A percentile compares a stretch with the other conserved stretches of the same genome.
Conservation (phyloP, 1,140 invertebrate species). For the Lanistes nyassanus region DNA sequence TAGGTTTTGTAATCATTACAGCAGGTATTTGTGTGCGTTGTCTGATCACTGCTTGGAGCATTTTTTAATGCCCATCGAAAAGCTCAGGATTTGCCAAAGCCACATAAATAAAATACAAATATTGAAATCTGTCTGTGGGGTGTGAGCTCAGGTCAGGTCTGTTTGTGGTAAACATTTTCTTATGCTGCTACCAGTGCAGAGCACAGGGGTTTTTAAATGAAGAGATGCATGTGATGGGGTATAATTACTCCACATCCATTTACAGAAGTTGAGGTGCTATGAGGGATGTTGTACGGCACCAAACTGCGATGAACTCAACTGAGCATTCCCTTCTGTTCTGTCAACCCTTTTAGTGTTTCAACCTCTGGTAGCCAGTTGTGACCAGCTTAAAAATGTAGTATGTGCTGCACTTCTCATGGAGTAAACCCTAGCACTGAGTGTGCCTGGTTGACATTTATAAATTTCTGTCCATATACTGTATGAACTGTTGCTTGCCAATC, state of each 20-base stretch:
- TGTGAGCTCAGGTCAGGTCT: neutral
- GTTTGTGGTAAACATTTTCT: neutral
- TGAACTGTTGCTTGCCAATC: no score
- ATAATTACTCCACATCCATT: neutral
- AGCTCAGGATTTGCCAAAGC: neutral
- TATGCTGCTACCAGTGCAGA: neutral
- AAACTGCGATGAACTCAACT: no score
- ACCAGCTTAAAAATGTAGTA: no score
- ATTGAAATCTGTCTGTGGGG: neutral
- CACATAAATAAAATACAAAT: neutral
- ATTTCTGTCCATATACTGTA: no score
- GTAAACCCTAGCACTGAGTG: no score
- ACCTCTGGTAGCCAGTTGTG: no score
- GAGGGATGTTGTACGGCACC: no score
- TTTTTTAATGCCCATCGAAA: neutral
- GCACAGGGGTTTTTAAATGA: neutral
- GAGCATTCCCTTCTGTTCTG: no score
- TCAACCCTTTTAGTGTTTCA: neutral
- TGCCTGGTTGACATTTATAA: no score
- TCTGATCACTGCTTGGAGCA: neutral
- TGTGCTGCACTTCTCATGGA: no score
- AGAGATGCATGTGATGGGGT: neutral
- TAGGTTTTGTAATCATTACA: neutral
- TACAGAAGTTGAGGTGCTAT: no score
- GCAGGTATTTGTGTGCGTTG: neutral